A percentile compares a stretch with the other conserved stretches of the same genome.
phyloP scores from a whole-genome alignment of 2,888 invertebrate genomes.

The Drosophila subquinaria region DNA sequence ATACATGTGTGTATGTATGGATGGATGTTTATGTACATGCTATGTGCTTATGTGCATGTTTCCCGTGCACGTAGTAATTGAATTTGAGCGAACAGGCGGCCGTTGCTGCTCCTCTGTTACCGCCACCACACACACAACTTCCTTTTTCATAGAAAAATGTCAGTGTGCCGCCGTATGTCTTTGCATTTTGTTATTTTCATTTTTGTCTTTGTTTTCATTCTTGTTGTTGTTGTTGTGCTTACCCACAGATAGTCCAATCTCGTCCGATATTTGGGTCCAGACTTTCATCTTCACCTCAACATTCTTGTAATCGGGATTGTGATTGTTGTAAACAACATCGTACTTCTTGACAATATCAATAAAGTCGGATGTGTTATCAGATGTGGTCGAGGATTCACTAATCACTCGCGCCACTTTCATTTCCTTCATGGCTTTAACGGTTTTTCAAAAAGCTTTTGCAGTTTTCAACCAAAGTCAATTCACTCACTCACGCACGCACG shows the following conservation, averaged over 20 bases:
- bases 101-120: conserved; percentile 48
- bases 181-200: conserved; percentile 10
- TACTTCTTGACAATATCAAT: conserved; percentile 85
- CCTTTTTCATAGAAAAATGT: conserved; percentile 49
- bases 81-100: conserved; percentile 64
- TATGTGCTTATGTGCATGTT: conserved; percentile 40
- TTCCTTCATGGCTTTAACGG: conserved; percentile 70
- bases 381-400: conserved; percentile 83
- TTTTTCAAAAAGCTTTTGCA: conserved; percentile 42
- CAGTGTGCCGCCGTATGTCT: not conserved
- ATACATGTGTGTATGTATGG: conserved; percentile 16
- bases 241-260: conserved; percentile 85
- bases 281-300: conserved; percentile 84
- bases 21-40: not conserved
- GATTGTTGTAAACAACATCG: conserved; percentile 85
- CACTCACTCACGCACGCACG: conserved; percentile 22
- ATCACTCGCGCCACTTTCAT: conserved; percentile 81
- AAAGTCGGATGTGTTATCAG: conserved; percentile 85
- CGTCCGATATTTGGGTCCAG: conserved; percentile 84
- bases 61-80: conserved; percentile 64
- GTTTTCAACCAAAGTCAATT: conserved; percentile 14
- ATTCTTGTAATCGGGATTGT: conserved; percentile 85
- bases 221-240: conserved; percentile 51
- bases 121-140: conserved; percentile 48
- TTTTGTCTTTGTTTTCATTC: conserved; percentile 10